A percentile compares a stretch with the other conserved stretches of the same genome.
Conservation (phyloP, 2,797 vertebrate species). For the Adrianichthys oophorus region DNA sequence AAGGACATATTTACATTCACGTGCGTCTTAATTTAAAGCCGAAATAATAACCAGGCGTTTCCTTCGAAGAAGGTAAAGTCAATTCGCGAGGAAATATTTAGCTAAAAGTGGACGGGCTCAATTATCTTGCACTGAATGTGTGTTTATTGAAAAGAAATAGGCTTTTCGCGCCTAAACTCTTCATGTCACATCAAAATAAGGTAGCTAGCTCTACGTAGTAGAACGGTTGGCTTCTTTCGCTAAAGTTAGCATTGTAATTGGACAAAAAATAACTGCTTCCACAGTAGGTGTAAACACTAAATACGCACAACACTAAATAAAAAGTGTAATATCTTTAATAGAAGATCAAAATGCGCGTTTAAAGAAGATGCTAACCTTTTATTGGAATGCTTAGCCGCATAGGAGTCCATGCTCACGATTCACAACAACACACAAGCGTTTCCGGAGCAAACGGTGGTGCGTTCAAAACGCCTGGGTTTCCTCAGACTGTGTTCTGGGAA, state of each 20-base stretch:
- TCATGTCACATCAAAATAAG: neutral
- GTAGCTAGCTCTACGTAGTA: neutral
- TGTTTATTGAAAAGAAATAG: too few species aligned
- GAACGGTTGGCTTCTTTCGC: slow-evolving; percentile 1
- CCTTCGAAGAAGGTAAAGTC: too few species aligned
- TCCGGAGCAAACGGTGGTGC: slow-evolving; percentile 55
- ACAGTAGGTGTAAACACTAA: neutral
- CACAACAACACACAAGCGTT: slow-evolving; percentile 65
- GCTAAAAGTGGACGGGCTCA: too few species aligned
- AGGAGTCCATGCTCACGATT: slow-evolving; percentile 50
- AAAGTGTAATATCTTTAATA: neutral
- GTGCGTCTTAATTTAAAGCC: too few species aligned
- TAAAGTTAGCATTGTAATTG: slow-evolving; percentile 17
- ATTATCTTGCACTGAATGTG: too few species aligned
- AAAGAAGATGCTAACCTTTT: slow-evolving; percentile 38
- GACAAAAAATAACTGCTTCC: neutral
- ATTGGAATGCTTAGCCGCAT: slow-evolving; percentile 3
- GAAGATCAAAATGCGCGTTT: neutral
- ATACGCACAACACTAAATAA: neutral
- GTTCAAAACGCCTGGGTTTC: slow-evolving; percentile 30
- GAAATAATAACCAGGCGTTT: too few species aligned
- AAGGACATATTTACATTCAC: neutral
- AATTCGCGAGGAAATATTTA: too few species aligned
- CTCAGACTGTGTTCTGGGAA: too few species aligned
- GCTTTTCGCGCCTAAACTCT: too few species aligned